Conservation (phyloP, 1,140 invertebrate genomes). For the Neodiprion fabricii region DNA sequence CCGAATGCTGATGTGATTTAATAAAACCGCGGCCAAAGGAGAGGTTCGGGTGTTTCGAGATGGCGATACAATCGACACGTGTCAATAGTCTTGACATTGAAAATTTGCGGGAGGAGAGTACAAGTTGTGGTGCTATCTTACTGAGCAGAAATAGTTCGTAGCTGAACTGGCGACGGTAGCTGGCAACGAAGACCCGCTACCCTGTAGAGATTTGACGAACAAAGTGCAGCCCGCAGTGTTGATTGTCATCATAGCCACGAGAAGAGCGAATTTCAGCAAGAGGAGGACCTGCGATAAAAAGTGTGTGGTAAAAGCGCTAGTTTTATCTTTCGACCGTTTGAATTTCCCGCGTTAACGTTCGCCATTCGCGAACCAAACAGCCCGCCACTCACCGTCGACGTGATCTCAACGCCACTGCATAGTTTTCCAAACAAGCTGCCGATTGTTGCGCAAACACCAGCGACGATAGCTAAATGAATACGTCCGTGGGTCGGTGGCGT, state of each 20-base stretch:
- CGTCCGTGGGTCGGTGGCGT: not conserved
- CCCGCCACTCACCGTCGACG: conserved; percentile 39
- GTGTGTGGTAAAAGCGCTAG: not conserved
- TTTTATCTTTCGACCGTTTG: conserved; percentile 15
- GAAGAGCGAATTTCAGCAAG: conserved; percentile 48
- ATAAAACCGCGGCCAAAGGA: too few relatives aligned
- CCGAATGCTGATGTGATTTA: too few relatives aligned
- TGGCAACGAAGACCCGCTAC: conserved; percentile 64
- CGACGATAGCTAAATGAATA: conserved; percentile 35
- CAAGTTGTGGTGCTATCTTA: conserved; percentile 45
- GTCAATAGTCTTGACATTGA: too few relatives aligned
- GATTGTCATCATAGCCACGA: conserved; percentile 64
- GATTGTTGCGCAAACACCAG: conserved; percentile 47
- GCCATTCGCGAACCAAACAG: conserved; percentile 3
- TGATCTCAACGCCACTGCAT: conserved; percentile 37
- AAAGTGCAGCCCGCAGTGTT: conserved; percentile 68
- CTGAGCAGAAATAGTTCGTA: conserved; percentile 69
- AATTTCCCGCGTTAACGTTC: conserved; percentile 15
- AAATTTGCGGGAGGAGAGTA: too few relatives aligned
- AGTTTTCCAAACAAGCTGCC: conserved; percentile 55
- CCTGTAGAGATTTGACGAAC: conserved; percentile 67
- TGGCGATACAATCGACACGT: too few relatives aligned
- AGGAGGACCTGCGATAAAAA: conserved; percentile 37
- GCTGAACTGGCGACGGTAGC: conserved; percentile 67
- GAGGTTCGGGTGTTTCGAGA: too few relatives aligned